Percentiles rank a stretch among this genome's conserved stretches.
Conservation (phyloP, 2,113 vertebrate species). For the Zosterops hypoxanthus region DNA sequence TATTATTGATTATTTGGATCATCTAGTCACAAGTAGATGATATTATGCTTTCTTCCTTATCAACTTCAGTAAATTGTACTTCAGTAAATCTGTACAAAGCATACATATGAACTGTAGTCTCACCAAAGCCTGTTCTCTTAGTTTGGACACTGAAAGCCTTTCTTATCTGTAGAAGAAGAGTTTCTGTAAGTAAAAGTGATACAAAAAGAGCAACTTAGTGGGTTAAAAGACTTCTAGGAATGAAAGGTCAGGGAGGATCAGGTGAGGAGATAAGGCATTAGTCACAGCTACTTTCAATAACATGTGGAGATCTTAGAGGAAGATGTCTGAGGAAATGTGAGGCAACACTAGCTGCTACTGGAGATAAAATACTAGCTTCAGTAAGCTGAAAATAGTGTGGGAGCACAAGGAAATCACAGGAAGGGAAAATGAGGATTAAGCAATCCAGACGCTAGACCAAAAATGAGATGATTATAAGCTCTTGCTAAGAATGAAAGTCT, state of each 20-base stretch:
- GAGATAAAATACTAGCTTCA: background rate
- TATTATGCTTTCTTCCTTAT: background rate
- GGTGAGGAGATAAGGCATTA: background rate
- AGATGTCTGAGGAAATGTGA: background rate
- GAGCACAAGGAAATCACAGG: background rate
- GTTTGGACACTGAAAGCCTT: background rate
- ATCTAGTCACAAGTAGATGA: background rate
- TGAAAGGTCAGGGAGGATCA: background rate
- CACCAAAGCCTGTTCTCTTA: background rate
- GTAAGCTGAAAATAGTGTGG: background rate
- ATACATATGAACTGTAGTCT: background rate
- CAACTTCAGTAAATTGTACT: background rate
- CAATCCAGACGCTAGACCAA: background rate
- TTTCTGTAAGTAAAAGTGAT: background rate
- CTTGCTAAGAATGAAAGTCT: background rate
- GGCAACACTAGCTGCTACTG: background rate
- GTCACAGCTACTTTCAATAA: background rate
- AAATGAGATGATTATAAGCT: background rate
- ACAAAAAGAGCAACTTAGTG: background rate
- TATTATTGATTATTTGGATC: background rate
- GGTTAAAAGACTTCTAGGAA: background rate
- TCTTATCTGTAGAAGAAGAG: background rate
- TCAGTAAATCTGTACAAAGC: background rate
- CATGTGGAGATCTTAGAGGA: background rate
- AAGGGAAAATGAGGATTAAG: background rate